Conservation (phyloP, 2,113 vertebrate genomes). For the Axis porcinus region DNA sequence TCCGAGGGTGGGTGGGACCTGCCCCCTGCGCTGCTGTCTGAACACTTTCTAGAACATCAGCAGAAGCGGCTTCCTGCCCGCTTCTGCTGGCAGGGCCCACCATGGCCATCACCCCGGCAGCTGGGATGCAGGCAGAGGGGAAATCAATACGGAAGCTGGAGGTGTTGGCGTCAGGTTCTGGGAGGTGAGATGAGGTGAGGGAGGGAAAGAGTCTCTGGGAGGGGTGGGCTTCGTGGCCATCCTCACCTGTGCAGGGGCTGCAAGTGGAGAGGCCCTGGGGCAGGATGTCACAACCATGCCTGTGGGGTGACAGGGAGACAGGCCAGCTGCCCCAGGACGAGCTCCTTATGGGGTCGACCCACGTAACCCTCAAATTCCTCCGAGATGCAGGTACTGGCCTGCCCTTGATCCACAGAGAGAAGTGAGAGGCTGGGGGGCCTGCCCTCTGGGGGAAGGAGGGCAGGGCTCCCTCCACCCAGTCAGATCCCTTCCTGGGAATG, state of each 20-base stretch:
- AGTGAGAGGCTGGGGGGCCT: accelerated
- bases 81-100: background rate
- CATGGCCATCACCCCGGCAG: conserved; percentile 43
- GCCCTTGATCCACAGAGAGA: too few relatives aligned
- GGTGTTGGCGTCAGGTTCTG: conserved; percentile 70
- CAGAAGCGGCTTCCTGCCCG: conserved; percentile 37
- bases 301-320: accelerated
- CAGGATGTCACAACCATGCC: too few relatives aligned
- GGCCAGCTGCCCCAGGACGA: background rate
- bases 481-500: background rate
- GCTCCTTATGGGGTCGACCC: accelerated
- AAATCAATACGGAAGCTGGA: conserved; percentile 74
- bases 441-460: background rate
- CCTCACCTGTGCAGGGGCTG: background rate
- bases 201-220: conserved; percentile 46
- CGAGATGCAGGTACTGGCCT: accelerated
- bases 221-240: background rate
- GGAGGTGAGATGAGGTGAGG: conserved; percentile 28
- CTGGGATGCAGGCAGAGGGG: conserved; percentile 65
- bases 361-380: background rate
- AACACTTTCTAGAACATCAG: background rate
- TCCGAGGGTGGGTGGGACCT: background rate
- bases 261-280: background rate
- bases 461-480: background rate
- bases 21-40: background rate